phyloP scores from a whole-genome alignment of 2,113 vertebrate genomes.

The Tenrec ecaudatus region DNA sequence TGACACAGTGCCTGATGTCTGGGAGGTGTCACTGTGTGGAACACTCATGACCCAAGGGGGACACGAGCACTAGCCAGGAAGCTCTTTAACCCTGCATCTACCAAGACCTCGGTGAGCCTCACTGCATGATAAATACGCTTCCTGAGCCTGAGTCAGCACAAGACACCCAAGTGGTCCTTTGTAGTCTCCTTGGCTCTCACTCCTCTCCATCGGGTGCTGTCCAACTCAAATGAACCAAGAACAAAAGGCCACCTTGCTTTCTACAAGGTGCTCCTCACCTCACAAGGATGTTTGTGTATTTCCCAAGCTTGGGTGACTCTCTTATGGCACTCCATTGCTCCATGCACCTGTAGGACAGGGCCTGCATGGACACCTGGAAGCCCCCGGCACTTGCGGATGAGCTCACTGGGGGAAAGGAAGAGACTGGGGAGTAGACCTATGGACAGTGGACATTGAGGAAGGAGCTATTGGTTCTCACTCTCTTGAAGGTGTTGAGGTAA shows the following conservation, averaged over 20 bases:
- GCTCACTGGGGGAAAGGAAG: not conserved
- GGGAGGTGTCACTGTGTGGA: not conserved
- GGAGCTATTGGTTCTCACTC: not conserved
- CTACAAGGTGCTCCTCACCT: not conserved
- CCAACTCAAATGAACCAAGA: not conserved
- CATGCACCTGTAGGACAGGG: not conserved
- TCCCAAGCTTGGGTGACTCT: not conserved
- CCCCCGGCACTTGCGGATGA: not conserved
- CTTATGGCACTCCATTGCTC: rapidly evolving
- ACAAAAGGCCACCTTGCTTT: not conserved
- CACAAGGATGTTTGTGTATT: not conserved
- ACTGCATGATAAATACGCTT: not conserved
- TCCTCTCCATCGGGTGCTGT: not conserved
- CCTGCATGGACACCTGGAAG: not conserved
- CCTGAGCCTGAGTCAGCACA: not conserved
- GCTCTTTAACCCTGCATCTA: not conserved
- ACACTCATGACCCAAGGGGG: not conserved
- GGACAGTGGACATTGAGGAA: not conserved
- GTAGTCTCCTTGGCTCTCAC: not conserved
- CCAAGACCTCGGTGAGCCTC: not conserved
- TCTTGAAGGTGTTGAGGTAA: too few relatives aligned
- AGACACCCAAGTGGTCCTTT: not conserved
- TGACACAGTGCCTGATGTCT: not conserved
- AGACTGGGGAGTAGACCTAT: not conserved
- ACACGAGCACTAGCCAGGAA: not conserved